A percentile compares a stretch with the other conserved stretches of the same genome.
Conservation (phyloP, 1,140 invertebrate species). For the Agraylea sexmaculata region DNA sequence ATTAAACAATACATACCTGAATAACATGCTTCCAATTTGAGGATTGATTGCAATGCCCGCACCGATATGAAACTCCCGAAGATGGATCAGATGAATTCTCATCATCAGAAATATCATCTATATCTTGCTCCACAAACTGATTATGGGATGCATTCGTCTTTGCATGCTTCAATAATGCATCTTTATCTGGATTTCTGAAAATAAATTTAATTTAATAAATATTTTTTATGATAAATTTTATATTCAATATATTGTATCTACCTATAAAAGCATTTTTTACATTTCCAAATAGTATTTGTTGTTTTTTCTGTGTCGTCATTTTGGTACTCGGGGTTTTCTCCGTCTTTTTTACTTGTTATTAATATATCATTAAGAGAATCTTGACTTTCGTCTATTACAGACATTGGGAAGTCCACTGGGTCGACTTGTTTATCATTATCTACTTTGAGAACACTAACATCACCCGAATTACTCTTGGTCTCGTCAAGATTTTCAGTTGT, state of each 20-base stretch:
- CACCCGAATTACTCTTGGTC: constrained; percentile 24
- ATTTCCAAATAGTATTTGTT: constrained; percentile 50
- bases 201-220: too few species aligned
- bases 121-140: constrained; percentile 21
- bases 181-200: constrained; percentile 36
- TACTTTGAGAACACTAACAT: too few species aligned
- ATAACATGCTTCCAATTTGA: constrained; percentile 73
- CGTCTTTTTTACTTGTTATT: constrained; percentile 27
- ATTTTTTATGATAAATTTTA: too few species aligned
- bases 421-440: constrained; percentile 19
- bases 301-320: constrained; percentile 32
- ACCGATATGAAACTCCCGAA: constrained; percentile 48
- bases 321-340: constrained; percentile 26
- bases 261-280: constrained; percentile 75
- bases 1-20: constrained; percentile 47
- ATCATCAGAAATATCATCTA: constrained; percentile 26
- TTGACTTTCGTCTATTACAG: too few species aligned
- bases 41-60: constrained; percentile 61
- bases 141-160: constrained; percentile 21
- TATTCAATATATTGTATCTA: constrained; percentile 30
- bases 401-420: constrained; percentile 16
- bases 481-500: constrained; percentile 22
- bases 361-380: too few species aligned
- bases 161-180: constrained; percentile 36
- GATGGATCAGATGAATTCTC: constrained; percentile 32